Conservation (phyloP, 2,888 invertebrate genomes). For the Mesochorus sp. region DNA sequence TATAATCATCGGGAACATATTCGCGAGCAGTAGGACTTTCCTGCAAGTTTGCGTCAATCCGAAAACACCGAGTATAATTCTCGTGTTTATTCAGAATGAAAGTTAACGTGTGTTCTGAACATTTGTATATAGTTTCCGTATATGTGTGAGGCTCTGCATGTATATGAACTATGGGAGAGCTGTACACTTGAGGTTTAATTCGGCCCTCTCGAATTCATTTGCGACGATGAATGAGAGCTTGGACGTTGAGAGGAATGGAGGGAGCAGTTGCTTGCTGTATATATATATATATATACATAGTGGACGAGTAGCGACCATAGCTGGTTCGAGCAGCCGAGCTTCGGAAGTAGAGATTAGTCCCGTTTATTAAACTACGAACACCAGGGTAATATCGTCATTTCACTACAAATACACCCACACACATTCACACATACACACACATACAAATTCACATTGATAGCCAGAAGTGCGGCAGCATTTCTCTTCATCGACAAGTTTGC, state of each 20-base stretch:
- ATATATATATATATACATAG: too few species aligned
- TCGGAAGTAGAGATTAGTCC: constrained; percentile 73
- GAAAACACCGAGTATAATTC: constrained; percentile 54
- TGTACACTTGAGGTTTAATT: constrained; percentile 80
- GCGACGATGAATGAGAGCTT: constrained; percentile 74
- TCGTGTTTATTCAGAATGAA: constrained; percentile 51
- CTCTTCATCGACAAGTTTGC: constrained; percentile 40
- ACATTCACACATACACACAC: background rate
- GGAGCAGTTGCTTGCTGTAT: too few species aligned
- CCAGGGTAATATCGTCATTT: constrained; percentile 32
- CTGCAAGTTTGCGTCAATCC: constrained; percentile 17
- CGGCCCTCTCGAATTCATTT: constrained; percentile 79
- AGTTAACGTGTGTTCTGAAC: background rate
- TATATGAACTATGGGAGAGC: constrained; percentile 65
- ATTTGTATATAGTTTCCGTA: background rate
- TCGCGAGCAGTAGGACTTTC: background rate
- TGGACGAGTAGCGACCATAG: constrained; percentile 14
- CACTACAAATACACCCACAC: background rate
- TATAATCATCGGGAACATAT: constrained; percentile 2
- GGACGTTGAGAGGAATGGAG: constrained; percentile 28
- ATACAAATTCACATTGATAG: too few species aligned
- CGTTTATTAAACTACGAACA: constrained; percentile 77
- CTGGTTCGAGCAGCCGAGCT: constrained; percentile 36
- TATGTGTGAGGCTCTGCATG: background rate
- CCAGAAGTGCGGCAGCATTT: constrained; percentile 21